Conservation (phyloP, 2,888 invertebrate species). For the Drosophila merina region DNA sequence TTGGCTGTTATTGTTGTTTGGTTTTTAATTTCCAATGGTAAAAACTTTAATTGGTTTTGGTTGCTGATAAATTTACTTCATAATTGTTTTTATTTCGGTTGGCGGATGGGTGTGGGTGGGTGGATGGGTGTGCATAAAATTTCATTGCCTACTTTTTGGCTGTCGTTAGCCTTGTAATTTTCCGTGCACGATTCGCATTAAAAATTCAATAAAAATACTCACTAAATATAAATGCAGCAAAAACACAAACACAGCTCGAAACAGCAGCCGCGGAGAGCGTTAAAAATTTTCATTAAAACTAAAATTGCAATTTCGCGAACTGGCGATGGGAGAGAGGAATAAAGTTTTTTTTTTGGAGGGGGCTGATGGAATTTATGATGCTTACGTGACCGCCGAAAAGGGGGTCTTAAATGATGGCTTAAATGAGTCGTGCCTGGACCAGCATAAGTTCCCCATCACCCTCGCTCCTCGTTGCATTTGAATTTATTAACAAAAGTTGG, state of each 20-base stretch:
- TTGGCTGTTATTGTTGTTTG: conserved; percentile 23
- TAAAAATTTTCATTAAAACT: conserved; percentile 71
- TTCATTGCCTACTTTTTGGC: conserved; percentile 59
- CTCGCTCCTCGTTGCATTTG: conserved; percentile 57
- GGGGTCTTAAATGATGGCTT: conserved; percentile 69
- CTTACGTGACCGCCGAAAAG: conserved; percentile 70
- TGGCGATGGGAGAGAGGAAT: not conserved
- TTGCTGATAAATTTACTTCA: conserved; percentile 34
- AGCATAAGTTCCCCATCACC: conserved; percentile 34
- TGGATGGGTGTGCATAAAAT: conserved; percentile 42
- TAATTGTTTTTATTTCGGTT: conserved; percentile 27
- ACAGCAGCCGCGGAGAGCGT: conserved; percentile 34
- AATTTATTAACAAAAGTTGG: conserved; percentile 71
- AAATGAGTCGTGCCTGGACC: conserved; percentile 64
- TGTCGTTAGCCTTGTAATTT: conserved; percentile 25
- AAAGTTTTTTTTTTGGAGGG: conserved; percentile 6
- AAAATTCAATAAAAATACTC: conserved; percentile 67
- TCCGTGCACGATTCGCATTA: conserved; percentile 46
- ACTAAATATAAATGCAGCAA: conserved; percentile 55
- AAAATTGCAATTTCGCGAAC: conserved; percentile 62
- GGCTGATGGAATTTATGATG: conserved; percentile 39
- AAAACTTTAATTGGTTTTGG: conserved; percentile 33
- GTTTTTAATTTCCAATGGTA: conserved; percentile 26
- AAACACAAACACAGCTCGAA: not conserved
- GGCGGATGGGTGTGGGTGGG: not conserved